phyloP scores from a whole-genome alignment of 2,797 vertebrate species.

The Harpagifer antarcticus region DNA sequence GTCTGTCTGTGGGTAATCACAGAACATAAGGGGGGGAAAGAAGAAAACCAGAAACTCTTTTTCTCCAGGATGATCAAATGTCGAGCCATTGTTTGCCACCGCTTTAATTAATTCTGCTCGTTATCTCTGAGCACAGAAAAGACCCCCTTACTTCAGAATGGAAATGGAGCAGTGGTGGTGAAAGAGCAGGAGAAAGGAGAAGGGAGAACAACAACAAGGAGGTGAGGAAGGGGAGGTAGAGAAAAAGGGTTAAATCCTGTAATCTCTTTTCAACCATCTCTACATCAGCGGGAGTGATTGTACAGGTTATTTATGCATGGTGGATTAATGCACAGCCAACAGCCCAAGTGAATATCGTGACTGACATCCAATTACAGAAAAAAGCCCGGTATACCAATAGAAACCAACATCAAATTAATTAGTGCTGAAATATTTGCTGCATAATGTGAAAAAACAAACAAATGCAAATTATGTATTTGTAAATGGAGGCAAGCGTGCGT shows the following conservation, averaged over 20 bases:
- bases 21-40: constrained; percentile 40
- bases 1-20: constrained; percentile 56
- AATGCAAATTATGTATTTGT: constrained; percentile 74
- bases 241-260: constrained; percentile 45
- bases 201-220: constrained; percentile 51
- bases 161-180: constrained; percentile 75
- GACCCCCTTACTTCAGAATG: constrained; percentile 72
- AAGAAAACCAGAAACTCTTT: constrained; percentile 53
- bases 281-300: constrained; percentile 71
- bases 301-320: constrained; percentile 78
- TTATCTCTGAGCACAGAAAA: constrained; percentile 81
- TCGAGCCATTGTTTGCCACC: constrained; percentile 79
- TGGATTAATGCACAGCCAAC: constrained; percentile 86
- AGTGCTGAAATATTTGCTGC: constrained; percentile 70
- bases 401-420: constrained; percentile 72
- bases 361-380: constrained; percentile 66
- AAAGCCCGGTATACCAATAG: constrained; percentile 47
- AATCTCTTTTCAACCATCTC: constrained; percentile 55
- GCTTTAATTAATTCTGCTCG: constrained; percentile 84
- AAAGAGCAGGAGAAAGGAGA: constrained; percentile 44
- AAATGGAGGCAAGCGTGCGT: constrained; percentile 75
- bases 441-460: constrained; percentile 66
- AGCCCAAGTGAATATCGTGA: constrained; percentile 80
- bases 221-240: constrained; percentile 47
- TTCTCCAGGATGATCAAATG: constrained; percentile 77